A percentile compares a stretch with the other conserved stretches of the same genome.
phyloP scores from a whole-genome alignment of 2,888 invertebrate genomes.

The Frankliniella fusca region DNA sequence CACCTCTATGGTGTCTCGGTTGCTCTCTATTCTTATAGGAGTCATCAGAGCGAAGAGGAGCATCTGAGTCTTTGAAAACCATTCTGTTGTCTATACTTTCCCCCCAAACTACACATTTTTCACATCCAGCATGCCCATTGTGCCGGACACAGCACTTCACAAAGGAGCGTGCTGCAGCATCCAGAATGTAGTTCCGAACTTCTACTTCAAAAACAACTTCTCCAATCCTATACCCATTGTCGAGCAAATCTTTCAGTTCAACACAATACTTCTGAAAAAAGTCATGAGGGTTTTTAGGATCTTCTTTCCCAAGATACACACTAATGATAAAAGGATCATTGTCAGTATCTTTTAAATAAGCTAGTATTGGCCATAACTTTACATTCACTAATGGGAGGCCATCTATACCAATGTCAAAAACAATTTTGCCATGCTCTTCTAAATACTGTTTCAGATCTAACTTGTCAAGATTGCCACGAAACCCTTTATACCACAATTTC shows the following conservation, averaged over 20 bases:
- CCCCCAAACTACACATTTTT: constrained; percentile 31
- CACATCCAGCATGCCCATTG: constrained; percentile 40
- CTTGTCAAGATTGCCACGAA: too few species aligned
- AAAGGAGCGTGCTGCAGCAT: constrained; percentile 41
- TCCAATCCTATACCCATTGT: neutral
- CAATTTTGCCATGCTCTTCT: too few species aligned
- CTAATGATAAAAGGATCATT: constrained; percentile 35
- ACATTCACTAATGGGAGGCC: too few species aligned
- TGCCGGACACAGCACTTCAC: constrained; percentile 39
- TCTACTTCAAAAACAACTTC: neutral
- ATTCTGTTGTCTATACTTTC: constrained; percentile 38
- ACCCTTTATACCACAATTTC: too few species aligned
- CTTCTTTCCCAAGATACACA: constrained; percentile 34
- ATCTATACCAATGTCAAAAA: too few species aligned
- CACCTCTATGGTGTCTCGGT: constrained; percentile 39
- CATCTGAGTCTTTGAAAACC: constrained; percentile 37
- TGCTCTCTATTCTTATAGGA: constrained; percentile 38
- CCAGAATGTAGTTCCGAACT: constrained; percentile 29
- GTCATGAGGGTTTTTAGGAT: constrained; percentile 32
- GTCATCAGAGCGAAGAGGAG: constrained; percentile 39
- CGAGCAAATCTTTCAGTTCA: constrained; percentile 30
- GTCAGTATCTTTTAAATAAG: constrained; percentile 28
- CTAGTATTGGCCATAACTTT: too few species aligned
- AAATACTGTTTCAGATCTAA: too few species aligned
- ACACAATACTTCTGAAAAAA: constrained; percentile 35